Conservation (phyloP, 2,888 invertebrate species). For the Leucozona laternaria region DNA sequence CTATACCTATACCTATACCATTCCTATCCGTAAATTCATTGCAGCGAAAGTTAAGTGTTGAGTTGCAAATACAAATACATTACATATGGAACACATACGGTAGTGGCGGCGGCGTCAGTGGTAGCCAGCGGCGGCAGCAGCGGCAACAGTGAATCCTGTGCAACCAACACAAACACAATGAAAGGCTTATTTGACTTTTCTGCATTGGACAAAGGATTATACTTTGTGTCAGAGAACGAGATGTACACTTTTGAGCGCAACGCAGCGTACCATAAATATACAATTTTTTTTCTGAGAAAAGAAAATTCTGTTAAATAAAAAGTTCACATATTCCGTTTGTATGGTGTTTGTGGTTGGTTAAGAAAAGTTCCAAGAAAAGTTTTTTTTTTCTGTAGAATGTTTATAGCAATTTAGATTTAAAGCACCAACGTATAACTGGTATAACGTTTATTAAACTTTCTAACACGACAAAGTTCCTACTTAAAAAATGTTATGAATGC, state of each 20-base stretch:
- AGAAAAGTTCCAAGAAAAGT: conserved; percentile 25
- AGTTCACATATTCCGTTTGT: not conserved
- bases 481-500: not conserved
- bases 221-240: conserved; percentile 13
- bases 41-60: conserved; percentile 11
- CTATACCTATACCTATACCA: not conserved
- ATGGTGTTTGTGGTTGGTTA: not conserved
- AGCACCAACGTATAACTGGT: not conserved
- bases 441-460: not conserved
- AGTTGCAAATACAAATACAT: not conserved
- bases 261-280: not conserved
- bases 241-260: conserved; percentile 6
- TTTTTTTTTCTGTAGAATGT: not conserved
- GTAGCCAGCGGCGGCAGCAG: not conserved
- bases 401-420: conserved; percentile 1
- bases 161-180: conserved; percentile 1
- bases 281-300: not conserved
- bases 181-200: conserved; percentile 26
- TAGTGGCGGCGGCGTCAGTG: not conserved
- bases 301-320: conserved; percentile 5
- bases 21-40: not conserved
- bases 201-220: conserved; percentile 25
- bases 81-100: not conserved
- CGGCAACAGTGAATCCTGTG: not conserved
- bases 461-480: not conserved